These are phyloP conservation scores for Hyppa rectilinea DNA, from an alignment of 2,888 invertebrate species.

Conservation along the genomic window DNA sequence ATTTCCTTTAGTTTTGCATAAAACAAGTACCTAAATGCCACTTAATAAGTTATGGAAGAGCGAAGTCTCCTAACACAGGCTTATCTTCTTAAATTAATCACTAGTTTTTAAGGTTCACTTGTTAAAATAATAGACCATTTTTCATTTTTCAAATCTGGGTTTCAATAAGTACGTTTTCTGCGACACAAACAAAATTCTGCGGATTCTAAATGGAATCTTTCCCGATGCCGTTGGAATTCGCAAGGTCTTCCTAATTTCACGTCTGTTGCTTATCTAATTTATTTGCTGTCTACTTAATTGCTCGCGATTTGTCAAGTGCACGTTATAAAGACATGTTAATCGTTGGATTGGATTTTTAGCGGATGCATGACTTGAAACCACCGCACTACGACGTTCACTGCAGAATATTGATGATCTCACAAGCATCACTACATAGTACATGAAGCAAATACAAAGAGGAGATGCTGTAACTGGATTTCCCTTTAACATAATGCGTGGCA, in stretches of 20 bases:
- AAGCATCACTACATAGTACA: neutral
- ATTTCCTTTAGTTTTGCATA: no score
- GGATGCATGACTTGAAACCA: neutral
- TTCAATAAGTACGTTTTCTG: neutral
- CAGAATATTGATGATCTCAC: neutral
- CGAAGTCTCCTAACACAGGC: no score
- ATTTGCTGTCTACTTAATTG: slow-evolving; percentile 26
- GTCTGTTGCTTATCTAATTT: slow-evolving; percentile 22
- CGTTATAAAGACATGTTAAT: neutral
- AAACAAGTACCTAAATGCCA: no score
- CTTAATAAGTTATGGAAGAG: no score
- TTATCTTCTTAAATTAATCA: no score
- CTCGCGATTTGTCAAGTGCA: slow-evolving; percentile 1
- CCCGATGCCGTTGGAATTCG: slow-evolving; percentile 21
- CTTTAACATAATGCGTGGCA: no score
- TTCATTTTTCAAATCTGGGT: no score
- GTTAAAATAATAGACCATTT: no score
- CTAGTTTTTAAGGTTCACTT: no score
- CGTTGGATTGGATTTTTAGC: neutral
- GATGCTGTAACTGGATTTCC: no score
- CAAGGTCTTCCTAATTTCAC: slow-evolving; percentile 47
- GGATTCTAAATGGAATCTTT: slow-evolving; percentile 13
- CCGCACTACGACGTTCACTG: neutral
- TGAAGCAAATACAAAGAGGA: no score
- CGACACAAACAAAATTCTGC: slow-evolving; percentile 26